Evolutionary conservation across 2,888 invertebrate species (phyloP).

Genomic region (Arenicola marina): DNA sequence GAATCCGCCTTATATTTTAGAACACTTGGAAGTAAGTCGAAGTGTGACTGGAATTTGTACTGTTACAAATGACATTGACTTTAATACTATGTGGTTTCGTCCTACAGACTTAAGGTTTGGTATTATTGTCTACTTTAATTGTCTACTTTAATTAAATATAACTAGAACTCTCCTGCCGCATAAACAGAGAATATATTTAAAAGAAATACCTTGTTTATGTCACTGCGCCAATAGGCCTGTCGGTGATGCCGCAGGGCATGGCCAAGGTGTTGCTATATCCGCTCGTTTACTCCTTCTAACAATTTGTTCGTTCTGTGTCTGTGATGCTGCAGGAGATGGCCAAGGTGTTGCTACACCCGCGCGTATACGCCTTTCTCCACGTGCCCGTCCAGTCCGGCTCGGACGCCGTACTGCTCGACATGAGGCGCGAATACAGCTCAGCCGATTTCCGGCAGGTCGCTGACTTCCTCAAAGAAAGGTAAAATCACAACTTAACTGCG

Average conservation of each 20-base stretch:
- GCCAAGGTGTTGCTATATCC: too few relatives aligned
- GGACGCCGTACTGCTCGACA: slow-evolving; percentile 88
- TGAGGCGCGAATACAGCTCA: slow-evolving; percentile 94
- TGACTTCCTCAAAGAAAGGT: slow-evolving; percentile 77
- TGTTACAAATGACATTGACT: neutral
- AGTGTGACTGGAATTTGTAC: neutral
- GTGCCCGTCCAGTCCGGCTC: slow-evolving; percentile 97
- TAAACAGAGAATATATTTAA: too few relatives aligned
- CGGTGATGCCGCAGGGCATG: too few relatives aligned
- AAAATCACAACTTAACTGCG: slow-evolving; percentile 34
- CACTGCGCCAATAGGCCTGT: too few relatives aligned
- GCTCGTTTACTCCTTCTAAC: too few relatives aligned
- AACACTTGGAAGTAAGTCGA: slow-evolving; percentile 79
- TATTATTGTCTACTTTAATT: neutral
- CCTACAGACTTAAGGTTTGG: neutral
- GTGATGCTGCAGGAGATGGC: slow-evolving; percentile 78
- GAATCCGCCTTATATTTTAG: slow-evolving; percentile 96
- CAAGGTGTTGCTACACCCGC: slow-evolving; percentile 79
- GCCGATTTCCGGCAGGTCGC: slow-evolving; percentile 89
- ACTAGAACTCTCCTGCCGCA: too few relatives aligned
- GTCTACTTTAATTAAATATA: too few relatives aligned
- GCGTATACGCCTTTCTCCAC: slow-evolving; percentile 94
- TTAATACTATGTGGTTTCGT: neutral
- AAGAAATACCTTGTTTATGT: too few relatives aligned
- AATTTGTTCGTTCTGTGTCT: too few relatives aligned